phyloP scores from a whole-genome alignment of 2,888 invertebrate species.

The Folsomia manolachei region DNA sequence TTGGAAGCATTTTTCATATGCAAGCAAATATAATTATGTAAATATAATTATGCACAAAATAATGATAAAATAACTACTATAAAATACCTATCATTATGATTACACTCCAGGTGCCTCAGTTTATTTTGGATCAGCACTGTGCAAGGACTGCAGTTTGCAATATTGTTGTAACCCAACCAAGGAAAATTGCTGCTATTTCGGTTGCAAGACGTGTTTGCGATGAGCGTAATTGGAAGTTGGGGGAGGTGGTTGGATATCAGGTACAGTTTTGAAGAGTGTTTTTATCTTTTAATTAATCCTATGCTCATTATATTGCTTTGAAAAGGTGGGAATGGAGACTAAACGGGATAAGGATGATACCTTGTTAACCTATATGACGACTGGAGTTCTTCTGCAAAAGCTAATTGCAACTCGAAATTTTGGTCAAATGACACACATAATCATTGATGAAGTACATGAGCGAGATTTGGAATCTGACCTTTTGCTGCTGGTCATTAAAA shows the following conservation, averaged over 20 bases:
- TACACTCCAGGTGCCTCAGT: constrained; percentile 76
- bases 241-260: constrained; percentile 84
- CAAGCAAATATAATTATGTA: too few species aligned
- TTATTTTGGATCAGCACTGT: constrained; percentile 75
- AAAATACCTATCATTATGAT: too few species aligned
- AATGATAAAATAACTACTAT: too few species aligned
- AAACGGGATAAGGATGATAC: constrained; percentile 63
- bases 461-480: constrained; percentile 90
- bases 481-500: constrained; percentile 74
- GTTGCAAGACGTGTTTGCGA: constrained; percentile 79
- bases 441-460: constrained; percentile 93
- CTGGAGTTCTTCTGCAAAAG: constrained; percentile 81
- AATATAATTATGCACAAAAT: too few species aligned
- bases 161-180: constrained; percentile 88
- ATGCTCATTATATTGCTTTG: too few species aligned
- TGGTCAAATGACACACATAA: constrained; percentile 78
- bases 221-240: constrained; percentile 80
- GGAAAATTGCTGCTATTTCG: constrained; percentile 90
- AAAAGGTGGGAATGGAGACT: constrained; percentile 65
- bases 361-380: constrained; percentile 79
- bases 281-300: too few species aligned
- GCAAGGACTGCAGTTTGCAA: constrained; percentile 69
- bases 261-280: too few species aligned
- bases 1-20: too few species aligned
- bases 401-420: constrained; percentile 68